phyloP scores from a whole-genome alignment of 2,888 invertebrate genomes.

The Nemoura dubitans region DNA sequence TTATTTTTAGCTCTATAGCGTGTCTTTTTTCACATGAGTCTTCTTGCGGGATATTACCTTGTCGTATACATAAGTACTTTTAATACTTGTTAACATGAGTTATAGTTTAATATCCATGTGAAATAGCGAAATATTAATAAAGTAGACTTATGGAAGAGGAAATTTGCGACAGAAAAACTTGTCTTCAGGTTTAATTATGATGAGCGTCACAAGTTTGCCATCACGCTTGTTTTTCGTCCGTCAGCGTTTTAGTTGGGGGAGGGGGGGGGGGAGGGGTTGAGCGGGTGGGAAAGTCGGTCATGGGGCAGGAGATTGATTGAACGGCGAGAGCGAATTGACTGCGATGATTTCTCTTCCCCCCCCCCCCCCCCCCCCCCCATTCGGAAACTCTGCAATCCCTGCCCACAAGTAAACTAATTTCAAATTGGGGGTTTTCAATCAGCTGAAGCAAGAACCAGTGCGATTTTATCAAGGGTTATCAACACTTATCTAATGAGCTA shows the following conservation, averaged over 20 bases:
- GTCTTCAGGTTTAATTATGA: background rate
- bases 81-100: background rate
- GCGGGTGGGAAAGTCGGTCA: too few species aligned
- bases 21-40: background rate
- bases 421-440: too few species aligned
- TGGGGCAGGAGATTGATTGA: too few species aligned
- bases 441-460: too few species aligned
- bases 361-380: too few species aligned
- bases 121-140: background rate
- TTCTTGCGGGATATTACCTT: background rate
- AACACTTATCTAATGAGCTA: too few species aligned
- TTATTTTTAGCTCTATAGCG: background rate
- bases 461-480: too few species aligned
- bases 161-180: background rate
- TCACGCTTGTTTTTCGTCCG: background rate
- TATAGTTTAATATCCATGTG: background rate
- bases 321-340: background rate
- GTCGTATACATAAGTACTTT: background rate
- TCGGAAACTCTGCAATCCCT: too few species aligned
- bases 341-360: background rate
- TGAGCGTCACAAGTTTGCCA: background rate
- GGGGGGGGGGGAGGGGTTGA: background rate
- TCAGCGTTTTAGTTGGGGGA: background rate
- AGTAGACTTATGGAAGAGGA: background rate
- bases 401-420: too few species aligned